These are phyloP conservation scores for Tiaroga cobitis DNA, from an alignment of 2,797 vertebrate species.

Conservation along the genomic window DNA sequence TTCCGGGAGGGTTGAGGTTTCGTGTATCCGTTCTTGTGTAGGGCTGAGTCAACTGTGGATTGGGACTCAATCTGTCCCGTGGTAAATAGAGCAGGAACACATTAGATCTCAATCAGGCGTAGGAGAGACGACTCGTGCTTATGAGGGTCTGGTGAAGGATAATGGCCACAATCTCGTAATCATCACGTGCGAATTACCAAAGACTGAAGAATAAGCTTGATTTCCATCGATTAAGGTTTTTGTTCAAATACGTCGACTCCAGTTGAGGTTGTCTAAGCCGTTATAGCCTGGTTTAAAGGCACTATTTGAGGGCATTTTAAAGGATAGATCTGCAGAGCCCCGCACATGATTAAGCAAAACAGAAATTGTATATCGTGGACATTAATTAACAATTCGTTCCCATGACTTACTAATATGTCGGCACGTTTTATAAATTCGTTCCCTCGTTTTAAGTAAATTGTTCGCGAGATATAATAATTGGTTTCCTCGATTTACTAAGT, in stretches of 20 bases:
- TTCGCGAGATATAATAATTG: neutral
- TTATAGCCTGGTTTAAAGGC: neutral
- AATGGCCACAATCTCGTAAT: neutral
- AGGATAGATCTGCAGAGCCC: neutral
- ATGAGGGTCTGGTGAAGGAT: neutral
- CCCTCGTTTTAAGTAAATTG: neutral
- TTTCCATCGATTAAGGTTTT: neutral
- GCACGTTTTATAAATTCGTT: neutral
- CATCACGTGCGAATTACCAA: constrained; percentile 41
- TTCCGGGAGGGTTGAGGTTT: constrained; percentile 4
- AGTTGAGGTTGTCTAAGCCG: neutral
- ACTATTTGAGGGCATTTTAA: neutral
- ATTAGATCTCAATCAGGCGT: neutral
- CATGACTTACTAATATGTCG: neutral
- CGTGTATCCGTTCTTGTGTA: neutral
- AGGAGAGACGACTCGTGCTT: neutral
- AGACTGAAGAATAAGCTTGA: constrained; percentile 8
- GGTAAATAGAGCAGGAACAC: constrained; percentile 4
- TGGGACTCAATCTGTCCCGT: neutral
- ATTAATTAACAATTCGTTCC: neutral
- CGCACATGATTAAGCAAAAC: neutral
- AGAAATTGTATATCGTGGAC: neutral
- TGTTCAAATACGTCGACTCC: neutral
- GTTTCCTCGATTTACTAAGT: neutral
- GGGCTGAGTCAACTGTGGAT: neutral